Evolutionary conservation across 2,797 vertebrate species (phyloP).

Genomic region (Adrianichthys oophorus): DNA sequence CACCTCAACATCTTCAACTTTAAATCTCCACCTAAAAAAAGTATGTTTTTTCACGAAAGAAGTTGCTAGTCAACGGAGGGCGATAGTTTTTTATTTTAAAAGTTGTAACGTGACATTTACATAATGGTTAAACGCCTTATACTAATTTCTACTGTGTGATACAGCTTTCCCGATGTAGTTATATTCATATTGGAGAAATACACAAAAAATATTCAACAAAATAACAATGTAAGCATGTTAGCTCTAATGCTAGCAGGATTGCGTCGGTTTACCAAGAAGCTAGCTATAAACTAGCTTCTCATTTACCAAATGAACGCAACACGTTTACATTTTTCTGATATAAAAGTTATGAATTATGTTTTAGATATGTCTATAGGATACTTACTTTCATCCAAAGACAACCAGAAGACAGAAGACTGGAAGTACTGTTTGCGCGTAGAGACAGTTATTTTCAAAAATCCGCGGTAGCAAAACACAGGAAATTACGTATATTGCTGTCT

Average conservation of each 20-base stretch:
- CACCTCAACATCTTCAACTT: too few species aligned
- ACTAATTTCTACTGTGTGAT: too few species aligned
- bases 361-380: rapidly evolving
- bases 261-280: background rate
- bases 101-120: too few species aligned
- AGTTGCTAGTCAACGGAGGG: too few species aligned
- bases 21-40: too few species aligned
- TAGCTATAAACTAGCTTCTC: background rate
- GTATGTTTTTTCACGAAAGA: too few species aligned
- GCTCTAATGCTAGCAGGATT: constrained; percentile 9
- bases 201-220: too few species aligned
- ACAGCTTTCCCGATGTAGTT: too few species aligned
- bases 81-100: too few species aligned
- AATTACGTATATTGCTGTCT: constrained; percentile 22
- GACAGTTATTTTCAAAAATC: constrained; percentile 59
- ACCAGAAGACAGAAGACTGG: too few species aligned
- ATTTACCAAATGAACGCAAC: background rate
- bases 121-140: too few species aligned
- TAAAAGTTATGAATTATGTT: rapidly evolving
- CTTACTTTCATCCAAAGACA: constrained; percentile 20
- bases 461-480: constrained; percentile 50
- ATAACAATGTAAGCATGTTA: background rate
- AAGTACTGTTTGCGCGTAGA: background rate
- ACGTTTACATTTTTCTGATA: rapidly evolving
- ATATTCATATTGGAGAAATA: too few species aligned